Conservation (phyloP, 2,888 invertebrate species). For the Drosophila mettleri region DNA sequence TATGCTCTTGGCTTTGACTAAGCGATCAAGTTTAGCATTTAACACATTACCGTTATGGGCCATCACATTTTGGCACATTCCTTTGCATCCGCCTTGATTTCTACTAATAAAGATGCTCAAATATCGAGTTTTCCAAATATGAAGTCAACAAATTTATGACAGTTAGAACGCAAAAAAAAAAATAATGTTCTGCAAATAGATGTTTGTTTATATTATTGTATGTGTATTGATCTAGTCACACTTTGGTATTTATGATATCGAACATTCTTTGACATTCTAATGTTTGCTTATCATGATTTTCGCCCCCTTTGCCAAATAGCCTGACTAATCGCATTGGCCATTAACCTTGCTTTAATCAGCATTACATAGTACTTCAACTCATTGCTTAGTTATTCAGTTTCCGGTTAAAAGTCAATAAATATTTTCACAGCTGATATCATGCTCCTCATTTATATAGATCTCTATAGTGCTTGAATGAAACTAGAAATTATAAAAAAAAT, state of each 20-base stretch:
- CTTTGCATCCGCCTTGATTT: constrained; percentile 4
- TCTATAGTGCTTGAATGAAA: not conserved
- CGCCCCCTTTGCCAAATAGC: not conserved
- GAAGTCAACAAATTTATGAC: not conserved
- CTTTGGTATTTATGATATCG: not conserved
- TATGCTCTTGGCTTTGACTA: constrained; percentile 47
- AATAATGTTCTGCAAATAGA: not conserved
- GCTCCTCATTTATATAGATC: not conserved
- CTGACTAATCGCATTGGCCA: constrained; percentile 9
- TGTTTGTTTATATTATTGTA: too few species aligned
- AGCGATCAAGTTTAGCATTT: constrained; percentile 58
- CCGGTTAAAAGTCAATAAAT: not conserved
- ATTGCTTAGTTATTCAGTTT: constrained; percentile 6
- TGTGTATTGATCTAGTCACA: not conserved
- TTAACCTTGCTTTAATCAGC: constrained; percentile 23
- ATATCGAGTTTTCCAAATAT: not conserved
- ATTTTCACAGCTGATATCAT: not conserved
- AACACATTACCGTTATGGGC: constrained; percentile 43
- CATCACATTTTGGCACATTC: constrained; percentile 54
- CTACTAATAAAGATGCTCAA: constrained; percentile 2
- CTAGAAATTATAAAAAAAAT: not conserved
- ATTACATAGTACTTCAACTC: not conserved
- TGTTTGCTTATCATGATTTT: constrained; percentile 21
- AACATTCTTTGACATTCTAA: constrained; percentile 7
- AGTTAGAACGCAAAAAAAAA: not conserved